phyloP scores from a whole-genome alignment of 1,140 invertebrate species.

The Drosophila subobscura region DNA sequence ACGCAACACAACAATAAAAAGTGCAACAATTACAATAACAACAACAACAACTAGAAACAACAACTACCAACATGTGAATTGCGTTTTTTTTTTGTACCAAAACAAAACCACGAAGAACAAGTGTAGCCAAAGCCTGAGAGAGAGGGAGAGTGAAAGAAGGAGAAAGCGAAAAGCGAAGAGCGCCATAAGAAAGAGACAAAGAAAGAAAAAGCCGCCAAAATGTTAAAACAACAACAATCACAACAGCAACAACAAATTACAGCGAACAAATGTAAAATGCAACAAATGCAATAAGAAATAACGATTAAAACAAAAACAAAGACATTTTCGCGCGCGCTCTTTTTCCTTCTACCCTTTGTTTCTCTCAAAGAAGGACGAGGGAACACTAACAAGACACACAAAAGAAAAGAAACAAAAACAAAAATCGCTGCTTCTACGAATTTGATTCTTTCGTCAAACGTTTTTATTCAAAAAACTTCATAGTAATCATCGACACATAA shows the following conservation, averaged over 20 bases:
- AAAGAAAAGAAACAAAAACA: slow-evolving; percentile 33
- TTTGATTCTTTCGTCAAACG: too few relatives aligned
- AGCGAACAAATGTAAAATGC: slow-evolving; percentile 4
- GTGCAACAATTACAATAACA: slow-evolving; percentile 10
- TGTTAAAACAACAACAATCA: slow-evolving; percentile 22
- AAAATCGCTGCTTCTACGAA: slow-evolving; percentile 7
- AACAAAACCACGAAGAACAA: slow-evolving; percentile 12
- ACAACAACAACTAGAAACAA: slow-evolving; percentile 17
- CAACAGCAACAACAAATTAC: slow-evolving; percentile 1
- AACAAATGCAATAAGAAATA: background rate
- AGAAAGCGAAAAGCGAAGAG: slow-evolving; percentile 18
- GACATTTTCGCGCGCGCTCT: background rate
- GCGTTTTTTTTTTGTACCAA: slow-evolving; percentile 14
- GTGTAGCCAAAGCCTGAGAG: slow-evolving; percentile 6
- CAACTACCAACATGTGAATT: slow-evolving; percentile 26
- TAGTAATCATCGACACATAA: too few relatives aligned
- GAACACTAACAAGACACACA: slow-evolving; percentile 12
- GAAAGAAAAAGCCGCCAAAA: slow-evolving; percentile 15
- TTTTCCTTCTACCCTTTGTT: too few relatives aligned
- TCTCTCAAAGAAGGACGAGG: too few relatives aligned
- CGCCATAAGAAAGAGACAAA: slow-evolving; percentile 18
- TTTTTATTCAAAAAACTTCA: too few relatives aligned
- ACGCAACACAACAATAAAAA: slow-evolving; percentile 1
- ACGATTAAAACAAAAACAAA: background rate
- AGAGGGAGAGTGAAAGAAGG: slow-evolving; percentile 28